Evolutionary conservation across 2,797 vertebrate species (phyloP).

Genomic region (Vireo griseus): DNA sequence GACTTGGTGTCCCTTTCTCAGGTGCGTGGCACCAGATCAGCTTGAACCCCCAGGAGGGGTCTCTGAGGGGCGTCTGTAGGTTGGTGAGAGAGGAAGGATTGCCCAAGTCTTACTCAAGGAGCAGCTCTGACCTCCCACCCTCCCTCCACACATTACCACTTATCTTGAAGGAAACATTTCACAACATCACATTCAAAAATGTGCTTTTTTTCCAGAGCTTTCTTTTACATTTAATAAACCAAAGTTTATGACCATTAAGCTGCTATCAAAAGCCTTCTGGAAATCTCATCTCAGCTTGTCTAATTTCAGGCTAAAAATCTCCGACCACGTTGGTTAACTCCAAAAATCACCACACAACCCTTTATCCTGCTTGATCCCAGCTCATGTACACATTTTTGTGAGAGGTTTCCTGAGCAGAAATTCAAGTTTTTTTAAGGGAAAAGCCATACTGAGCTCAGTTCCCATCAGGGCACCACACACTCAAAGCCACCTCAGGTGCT

Average conservation of each 20-base stretch:
- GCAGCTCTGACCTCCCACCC: background rate
- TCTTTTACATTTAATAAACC: background rate
- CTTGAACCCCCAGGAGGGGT: background rate
- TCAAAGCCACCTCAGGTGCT: background rate
- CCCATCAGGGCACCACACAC: background rate
- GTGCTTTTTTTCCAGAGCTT: background rate
- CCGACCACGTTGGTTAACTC: background rate
- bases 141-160: background rate
- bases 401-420: background rate
- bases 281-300: background rate
- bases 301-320: background rate
- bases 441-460: background rate
- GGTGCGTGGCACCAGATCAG: background rate
- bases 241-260: background rate
- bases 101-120: background rate
- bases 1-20: background rate
- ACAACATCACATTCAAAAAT: background rate
- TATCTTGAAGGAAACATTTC: background rate
- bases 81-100: background rate
- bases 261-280: background rate
- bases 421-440: background rate
- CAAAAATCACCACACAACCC: background rate
- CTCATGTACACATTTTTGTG: accelerated
- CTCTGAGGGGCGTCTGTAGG: background rate
- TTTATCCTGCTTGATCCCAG: background rate